Conservation (phyloP, 2,888 invertebrate genomes). For the Diarsia rubi region DNA sequence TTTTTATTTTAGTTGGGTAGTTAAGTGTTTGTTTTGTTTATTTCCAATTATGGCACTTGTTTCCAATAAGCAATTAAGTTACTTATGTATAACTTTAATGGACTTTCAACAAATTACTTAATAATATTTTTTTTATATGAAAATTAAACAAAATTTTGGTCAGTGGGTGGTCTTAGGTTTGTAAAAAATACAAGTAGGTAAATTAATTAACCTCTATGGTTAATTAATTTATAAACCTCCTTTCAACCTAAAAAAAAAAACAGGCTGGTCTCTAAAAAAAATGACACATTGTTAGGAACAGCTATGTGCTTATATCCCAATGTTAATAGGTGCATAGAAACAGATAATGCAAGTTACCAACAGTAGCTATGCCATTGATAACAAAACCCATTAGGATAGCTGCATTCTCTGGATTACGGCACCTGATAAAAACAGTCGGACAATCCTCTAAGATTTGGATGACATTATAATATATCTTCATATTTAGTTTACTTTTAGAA, state of each 20-base stretch:
- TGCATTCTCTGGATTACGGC: slow-evolving; percentile 54
- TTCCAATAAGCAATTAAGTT: background rate
- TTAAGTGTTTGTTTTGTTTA: slow-evolving; percentile 29
- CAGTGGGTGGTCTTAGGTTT: no score
- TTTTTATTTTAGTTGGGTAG: slow-evolving; percentile 8
- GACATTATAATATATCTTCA: slow-evolving; percentile 10
- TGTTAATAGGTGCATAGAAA: slow-evolving; percentile 13
- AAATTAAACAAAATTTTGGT: background rate
- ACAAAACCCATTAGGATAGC: slow-evolving; percentile 55
- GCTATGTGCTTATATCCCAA: background rate
- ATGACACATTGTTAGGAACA: background rate
- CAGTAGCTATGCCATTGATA: slow-evolving; percentile 46
- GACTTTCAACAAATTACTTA: background rate
- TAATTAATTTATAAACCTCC: background rate
- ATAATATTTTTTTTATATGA: background rate
- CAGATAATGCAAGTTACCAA: slow-evolving; percentile 38
- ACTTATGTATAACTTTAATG: no score
- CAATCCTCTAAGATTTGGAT: slow-evolving; percentile 32
- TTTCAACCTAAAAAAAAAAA: no score
- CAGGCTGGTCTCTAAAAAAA: background rate
- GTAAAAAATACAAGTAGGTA: background rate
- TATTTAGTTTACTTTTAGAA: slow-evolving; percentile 45
- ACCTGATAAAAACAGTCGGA: slow-evolving; percentile 46
- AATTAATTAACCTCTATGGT: background rate
- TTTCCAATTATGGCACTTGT: background rate